phyloP scores from a whole-genome alignment of 2,888 invertebrate genomes.

The Steromphala cineraria region DNA sequence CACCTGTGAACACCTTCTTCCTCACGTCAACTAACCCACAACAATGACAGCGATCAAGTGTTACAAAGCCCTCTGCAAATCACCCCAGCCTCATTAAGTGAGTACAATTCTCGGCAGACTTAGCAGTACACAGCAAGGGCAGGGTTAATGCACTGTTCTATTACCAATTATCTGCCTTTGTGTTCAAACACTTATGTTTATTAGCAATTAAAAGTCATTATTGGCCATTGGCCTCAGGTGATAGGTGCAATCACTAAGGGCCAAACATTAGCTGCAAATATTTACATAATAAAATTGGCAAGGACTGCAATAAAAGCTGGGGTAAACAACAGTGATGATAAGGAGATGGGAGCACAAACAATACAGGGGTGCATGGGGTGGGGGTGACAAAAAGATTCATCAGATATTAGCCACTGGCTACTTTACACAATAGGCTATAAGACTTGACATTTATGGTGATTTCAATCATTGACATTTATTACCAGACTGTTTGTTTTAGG shows the following conservation, averaged over 20 bases:
- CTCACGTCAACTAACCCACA: too few species aligned
- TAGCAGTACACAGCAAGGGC: neutral
- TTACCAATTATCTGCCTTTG: slow-evolving; percentile 4
- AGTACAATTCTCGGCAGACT: neutral
- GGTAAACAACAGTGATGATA: neutral
- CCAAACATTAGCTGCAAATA: slow-evolving; percentile 9
- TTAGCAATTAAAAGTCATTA: slow-evolving; percentile 16
- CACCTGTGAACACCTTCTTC: too few species aligned
- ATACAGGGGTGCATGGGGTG: neutral
- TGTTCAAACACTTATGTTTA: slow-evolving; percentile 7
- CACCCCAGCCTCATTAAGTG: neutral
- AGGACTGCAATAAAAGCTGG: neutral
- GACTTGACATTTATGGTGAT: too few species aligned
- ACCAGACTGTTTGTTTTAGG: too few species aligned
- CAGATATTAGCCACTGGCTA: too few species aligned
- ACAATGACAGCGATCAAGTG: neutral
- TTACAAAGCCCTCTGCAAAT: slow-evolving; percentile 15
- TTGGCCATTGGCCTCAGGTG: neutral
- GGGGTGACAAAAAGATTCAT: neutral
- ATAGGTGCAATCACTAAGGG: neutral
- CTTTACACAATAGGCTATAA: too few species aligned
- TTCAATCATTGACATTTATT: too few species aligned
- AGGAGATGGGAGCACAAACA: neutral
- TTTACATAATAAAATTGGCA: slow-evolving; percentile 17
- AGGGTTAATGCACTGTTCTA: neutral